Evolutionary conservation across 2,888 invertebrate species (phyloP), one percentile per base, ranked within the genome.

Genomic region (Cantharis nigra): DNA sequence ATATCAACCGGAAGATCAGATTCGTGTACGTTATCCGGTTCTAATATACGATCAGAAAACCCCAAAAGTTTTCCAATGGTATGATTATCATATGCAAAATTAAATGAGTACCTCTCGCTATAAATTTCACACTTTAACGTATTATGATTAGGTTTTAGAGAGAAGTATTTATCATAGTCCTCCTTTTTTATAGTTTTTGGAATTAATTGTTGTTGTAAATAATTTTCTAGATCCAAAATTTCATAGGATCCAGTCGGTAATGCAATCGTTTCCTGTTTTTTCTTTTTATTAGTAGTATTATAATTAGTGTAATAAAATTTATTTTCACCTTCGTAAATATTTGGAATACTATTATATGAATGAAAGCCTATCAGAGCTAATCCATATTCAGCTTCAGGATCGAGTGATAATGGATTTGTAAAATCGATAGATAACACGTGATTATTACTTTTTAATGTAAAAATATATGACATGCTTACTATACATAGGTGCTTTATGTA

Each of bases 241-340:
- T 87, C 85, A 80, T 87, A 86, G 13, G 84, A 83, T 9, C 86
- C 85, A 1, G 78, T 80, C 16, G 85, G 85, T 72, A 86, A 79
- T 63, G n/a, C 14, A 63, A 65, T 28, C 28, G 28, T 64, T 72
- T 20, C 9, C 16, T n/a, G 30, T 26, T 65, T n/a, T 70, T 70
- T 23, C n/a, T 71, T 75, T 18, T 84, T 28, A 9, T 28, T 72
- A 16, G 78, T 76, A 62, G 83, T 72, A 33, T 83, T 5, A 23
- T 23, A 7, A 23, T 23, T 63, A 65, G 75, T 77, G 64, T 81
- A 81, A 78, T 83, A 82, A 80, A 87, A 84, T 75, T 83, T 84
- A 79, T 86, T 86, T 76, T 86, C 84, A 64, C 75, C 79, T 23
- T 76, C 74, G 79, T 87, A 85, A 10, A 87, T 82, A 80, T 87